Evolutionary conservation across 37 sponge, comb jelly and placozoan species (phyloP), one percentile per base, ranked within the genome.

Genomic region (Ianthella basta): DNA sequence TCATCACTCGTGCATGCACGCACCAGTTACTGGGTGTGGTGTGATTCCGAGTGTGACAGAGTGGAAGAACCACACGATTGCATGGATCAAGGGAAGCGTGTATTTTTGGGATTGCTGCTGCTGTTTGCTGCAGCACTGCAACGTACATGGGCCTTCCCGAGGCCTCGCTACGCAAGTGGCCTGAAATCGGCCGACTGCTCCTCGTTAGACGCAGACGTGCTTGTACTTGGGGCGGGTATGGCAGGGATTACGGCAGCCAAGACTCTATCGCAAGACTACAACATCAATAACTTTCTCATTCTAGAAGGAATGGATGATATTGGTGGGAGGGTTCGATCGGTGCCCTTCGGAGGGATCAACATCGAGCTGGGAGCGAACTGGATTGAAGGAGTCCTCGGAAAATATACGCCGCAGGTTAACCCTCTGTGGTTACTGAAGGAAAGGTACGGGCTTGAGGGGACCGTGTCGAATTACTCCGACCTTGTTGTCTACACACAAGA

Each of bases 331-430:
- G 35, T 87, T 0, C 36, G 55, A 35, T 30, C 25, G 0, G 69
- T 37, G 6, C 40, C 40, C 39, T 81, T 81, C 24, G 72, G 57
- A 32, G 87, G 87, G 25, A 69, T 81, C 5, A 54, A 50, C 25
- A 39, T 87, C 23, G 87, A 87, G 63, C 44, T 87, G 33, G 87
- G 87, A 32, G 87, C 87, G 18, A 80, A 87, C 55, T 80, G 81
- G 81, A 87, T 87, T 34, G 69, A 80, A 25, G 87, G 87, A 68
- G 57, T 81, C 30, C 55, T 25, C 8, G 25, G 36, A 14, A 23
- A 75, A 15, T 24, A 44, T 36, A n/a, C 15, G 10, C 21, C 36
- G 19, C 25, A 50, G 53, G 40, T 24, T 1, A 57, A 80, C 56
- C 87, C 81, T 21, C 21, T 87, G 20, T 66, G 56, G 57, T 19